phyloP scores from a whole-genome alignment of 1,140 invertebrate genomes.

The Drosophila simulans region DNA sequence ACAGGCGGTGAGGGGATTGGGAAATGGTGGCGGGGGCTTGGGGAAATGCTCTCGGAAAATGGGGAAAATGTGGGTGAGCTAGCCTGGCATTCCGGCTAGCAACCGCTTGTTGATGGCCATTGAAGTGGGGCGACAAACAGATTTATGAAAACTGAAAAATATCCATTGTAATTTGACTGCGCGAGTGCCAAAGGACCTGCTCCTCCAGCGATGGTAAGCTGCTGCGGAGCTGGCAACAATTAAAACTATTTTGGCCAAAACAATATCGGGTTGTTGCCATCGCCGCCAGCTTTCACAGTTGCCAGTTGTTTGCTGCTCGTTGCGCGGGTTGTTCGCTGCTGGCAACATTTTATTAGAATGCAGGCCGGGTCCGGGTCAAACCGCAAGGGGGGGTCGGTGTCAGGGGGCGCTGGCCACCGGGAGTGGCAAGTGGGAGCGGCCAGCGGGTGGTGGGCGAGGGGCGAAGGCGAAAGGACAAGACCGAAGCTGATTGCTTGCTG shows the following conservation, averaged over 20 bases:
- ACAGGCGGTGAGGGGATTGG: slow-evolving; percentile 13
- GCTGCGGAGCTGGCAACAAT: slow-evolving; percentile 55
- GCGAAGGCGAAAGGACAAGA: slow-evolving; percentile 44
- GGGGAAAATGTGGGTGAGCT: neutral
- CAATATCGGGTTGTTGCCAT: slow-evolving; percentile 74
- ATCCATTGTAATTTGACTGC: slow-evolving; percentile 63
- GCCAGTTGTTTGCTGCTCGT: slow-evolving; percentile 36
- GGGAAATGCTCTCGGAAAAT: neutral
- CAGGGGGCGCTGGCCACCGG: neutral
- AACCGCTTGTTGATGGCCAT: slow-evolving; percentile 58
- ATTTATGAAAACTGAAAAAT: slow-evolving; percentile 78
- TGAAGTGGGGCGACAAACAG: slow-evolving; percentile 72
- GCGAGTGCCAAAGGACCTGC: slow-evolving; percentile 23
- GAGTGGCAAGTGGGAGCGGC: slow-evolving; percentile 1
- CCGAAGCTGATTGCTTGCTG: slow-evolving; percentile 76
- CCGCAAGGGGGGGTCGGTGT: slow-evolving; percentile 36
- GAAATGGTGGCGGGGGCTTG: slow-evolving; percentile 3
- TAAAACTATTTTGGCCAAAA: slow-evolving; percentile 80
- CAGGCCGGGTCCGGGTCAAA: slow-evolving; percentile 63
- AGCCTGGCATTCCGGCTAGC: slow-evolving; percentile 7
- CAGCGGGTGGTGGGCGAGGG: neutral
- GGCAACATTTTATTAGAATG: slow-evolving; percentile 74
- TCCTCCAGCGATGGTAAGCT: neutral
- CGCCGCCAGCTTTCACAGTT: slow-evolving; percentile 40
- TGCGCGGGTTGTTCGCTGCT: slow-evolving; percentile 50